Evolutionary conservation across 2,888 invertebrate genomes (phyloP), one percentile per base, ranked within the genome.

Genomic region (Cheilosia scutellata): DNA sequence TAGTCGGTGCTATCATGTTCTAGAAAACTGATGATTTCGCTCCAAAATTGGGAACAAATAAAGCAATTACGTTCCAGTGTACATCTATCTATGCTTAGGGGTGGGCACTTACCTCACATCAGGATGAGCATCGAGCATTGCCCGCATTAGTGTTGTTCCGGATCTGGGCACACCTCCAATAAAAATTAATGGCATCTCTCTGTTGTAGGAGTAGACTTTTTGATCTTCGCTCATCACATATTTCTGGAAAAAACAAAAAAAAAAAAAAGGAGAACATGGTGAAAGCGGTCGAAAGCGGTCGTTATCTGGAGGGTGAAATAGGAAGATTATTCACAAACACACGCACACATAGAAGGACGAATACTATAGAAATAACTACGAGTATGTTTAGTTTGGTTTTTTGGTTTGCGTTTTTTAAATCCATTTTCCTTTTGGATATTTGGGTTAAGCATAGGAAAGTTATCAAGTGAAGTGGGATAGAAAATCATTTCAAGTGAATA

Each of bases 151-250:
- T 86, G 99, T 99, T 55, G 99, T 99, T 71, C 99, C 99, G 65
- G 98, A 98, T 89, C 99, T 95, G 76, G 99, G 99, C 91, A 99
- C 98, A 87, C 99, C 99, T 79, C 99, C 99, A 92, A 99, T 98
- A 94, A 98, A 98, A 92, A 98, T 97, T 89, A 98, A 94, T 89
- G 98, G 98, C 96, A 98, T 97, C 89, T 96, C 95, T 89, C 97
- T 94, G 91, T 97, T 96, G 93, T 97, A 97, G 80, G 94, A 93
- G 92, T 95, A 96, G 74, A 94, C 92, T 90, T 95, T 95, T 89
- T 94, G 94, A 92, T 95, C 95, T 79, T 93, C 92, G 63, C 95
- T 95, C 87, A 94, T 91, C 68, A 95, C 93, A 91, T 94, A 95
- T 92, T 95, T 95, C 94, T 95, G 92, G 4, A 92, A 93, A 82